Evolutionary conservation across 2,888 invertebrate species (phyloP), one percentile per base, ranked within the genome.

Genomic region (Toxonevra muliebris): DNA sequence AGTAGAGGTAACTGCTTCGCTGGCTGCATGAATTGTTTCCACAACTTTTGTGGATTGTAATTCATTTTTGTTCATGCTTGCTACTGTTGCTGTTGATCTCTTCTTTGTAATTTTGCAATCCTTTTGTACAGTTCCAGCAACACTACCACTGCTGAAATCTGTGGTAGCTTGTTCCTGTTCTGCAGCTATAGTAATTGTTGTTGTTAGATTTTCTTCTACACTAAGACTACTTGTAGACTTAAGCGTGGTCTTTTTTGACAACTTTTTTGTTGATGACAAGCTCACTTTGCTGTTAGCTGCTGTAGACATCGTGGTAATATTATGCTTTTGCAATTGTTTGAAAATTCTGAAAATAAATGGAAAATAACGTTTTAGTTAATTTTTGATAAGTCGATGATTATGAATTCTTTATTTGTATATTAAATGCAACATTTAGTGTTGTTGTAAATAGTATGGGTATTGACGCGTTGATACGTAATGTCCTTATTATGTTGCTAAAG

Each of bases 321-420:
- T 4, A 30, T 61, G 50, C 50, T 61, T 15, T 41, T n/a, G n/a
- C n/a, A n/a, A n/a, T n/a, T n/a, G n/a, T 61, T 52, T 30, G 30
- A 4, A 52, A 53, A 3, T 10, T 40, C 52, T 17, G 52, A 15
- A 7, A 61, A n/a, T n/a, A n/a, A n/a, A n/a, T n/a, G n/a, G n/a
- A n/a, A n/a, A n/a, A n/a, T n/a, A n/a, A n/a, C n/a, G n/a, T n/a
- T n/a, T n/a, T n/a, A n/a, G n/a, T n/a, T n/a, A n/a, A n/a, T n/a
- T n/a, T n/a, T n/a, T n/a, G n/a, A n/a, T n/a, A n/a, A n/a, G n/a
- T n/a, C n/a, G n/a, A n/a, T n/a, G n/a, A n/a, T n/a, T n/a, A n/a
- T n/a, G n/a, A n/a, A n/a, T n/a, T n/a, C n/a, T n/a, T n/a, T n/a
- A n/a, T n/a, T n/a, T n/a, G n/a, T n/a, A n/a, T n/a, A n/a, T n/a